Evolutionary conservation across 2,888 invertebrate species (phyloP).

Genomic region (Neoaliturus tenellus): DNA sequence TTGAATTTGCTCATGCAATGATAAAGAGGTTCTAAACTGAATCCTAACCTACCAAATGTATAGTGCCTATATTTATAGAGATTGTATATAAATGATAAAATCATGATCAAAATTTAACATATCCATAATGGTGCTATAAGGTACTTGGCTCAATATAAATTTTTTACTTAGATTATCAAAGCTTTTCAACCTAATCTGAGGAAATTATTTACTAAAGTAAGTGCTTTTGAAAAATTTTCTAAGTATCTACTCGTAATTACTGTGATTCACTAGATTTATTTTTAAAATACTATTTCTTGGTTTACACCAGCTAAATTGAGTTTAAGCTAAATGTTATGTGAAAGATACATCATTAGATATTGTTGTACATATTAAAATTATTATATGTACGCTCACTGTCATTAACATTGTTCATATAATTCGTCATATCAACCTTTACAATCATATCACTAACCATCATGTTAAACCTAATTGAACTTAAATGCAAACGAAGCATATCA

Average conservation of each 20-base stretch:
- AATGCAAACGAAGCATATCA: not conserved
- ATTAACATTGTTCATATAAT: no score
- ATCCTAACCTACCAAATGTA: constrained; percentile 27
- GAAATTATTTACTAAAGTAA: not conserved
- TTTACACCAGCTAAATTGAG: not conserved
- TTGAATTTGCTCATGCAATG: constrained; percentile 6
- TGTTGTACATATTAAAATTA: no score
- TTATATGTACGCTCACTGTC: no score
- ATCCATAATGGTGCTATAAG: not conserved
- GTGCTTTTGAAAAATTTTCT: not conserved
- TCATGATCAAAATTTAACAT: not conserved
- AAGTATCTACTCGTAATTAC: no score
- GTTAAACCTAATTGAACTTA: not conserved
- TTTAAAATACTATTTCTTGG: not conserved
- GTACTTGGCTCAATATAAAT: constrained; percentile 9
- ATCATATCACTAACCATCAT: no score
- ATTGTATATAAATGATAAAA: constrained; percentile 3
- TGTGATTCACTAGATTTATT: not conserved
- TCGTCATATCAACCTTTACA: no score
- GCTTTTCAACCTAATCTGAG: not conserved
- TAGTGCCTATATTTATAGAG: constrained; percentile 34
- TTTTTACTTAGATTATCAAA: not conserved
- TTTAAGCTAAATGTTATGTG: no score
- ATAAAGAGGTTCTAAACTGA: not conserved
- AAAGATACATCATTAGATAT: no score